Evolutionary conservation across 2,797 vertebrate genomes (phyloP), one percentile per base, ranked within the genome.

Genomic region (Ficedula albicollis): DNA sequence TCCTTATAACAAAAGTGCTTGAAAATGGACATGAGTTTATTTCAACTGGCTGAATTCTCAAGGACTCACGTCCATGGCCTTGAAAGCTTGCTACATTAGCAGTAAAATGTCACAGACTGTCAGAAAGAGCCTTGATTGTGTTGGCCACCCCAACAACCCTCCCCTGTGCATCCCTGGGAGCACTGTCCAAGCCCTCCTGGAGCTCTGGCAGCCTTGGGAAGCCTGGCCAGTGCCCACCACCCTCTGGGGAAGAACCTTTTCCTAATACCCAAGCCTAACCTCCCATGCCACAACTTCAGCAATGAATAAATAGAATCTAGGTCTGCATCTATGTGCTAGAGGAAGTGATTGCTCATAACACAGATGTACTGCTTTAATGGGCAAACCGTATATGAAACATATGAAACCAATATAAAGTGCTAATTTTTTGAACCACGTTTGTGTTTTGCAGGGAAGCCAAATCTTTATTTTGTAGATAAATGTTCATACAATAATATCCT

Each of bases 121-220:
- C 29, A 62, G 39, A 49, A 69, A 51, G 26, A 27, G 14, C 39
- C 39, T 75, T 34, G 39, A 2, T 26, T 67, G 19, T 21, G 11
- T 34, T 36, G 44, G 29, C 17, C 55, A 34, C 13, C n/a, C 25
- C 64, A 62, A 0, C 39, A 62, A 1, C 12, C 55, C 55, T 39
- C 60, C 3, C 63, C 63, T 68, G n/a, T 0, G 38, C 59, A 41
- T 21, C n/a, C 72, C 20, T 52, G 29, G 38, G 1, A n/a, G 39
- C 0, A 0, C 0, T 76, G n/a, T 4, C 34, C 73, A 54, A 30
- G 12, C 34, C 1, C 25, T n/a, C 11, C 55, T 12, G 3, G 39
- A 39, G 63, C 46, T 68, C 55, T 68, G 63, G 46, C 13, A 46
- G 63, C 23, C 46, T 29, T 1, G 13, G 39, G 39, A 9, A 59